Conservation (phyloP, 2,113 vertebrate species). For the Tupaia chinensis region DNA sequence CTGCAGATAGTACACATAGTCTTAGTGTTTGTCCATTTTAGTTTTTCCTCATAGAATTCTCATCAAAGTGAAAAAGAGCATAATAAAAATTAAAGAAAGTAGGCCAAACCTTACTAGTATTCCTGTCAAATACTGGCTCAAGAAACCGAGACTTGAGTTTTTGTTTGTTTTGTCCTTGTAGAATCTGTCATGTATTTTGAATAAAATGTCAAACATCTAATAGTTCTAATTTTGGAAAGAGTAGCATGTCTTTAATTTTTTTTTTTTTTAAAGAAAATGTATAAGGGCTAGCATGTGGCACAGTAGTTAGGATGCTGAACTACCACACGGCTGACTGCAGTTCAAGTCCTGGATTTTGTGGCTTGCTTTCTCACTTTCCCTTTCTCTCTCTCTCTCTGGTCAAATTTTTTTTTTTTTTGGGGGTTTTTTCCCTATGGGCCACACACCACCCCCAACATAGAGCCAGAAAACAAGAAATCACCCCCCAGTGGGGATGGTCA, state of each 20-base stretch:
- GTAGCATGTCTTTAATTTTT: not conserved
- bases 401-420: too few relatives aligned
- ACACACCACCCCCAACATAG: too few relatives aligned
- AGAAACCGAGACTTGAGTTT: not conserved
- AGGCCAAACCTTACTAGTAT: not conserved
- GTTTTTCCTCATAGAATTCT: not conserved
- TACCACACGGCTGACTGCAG: too few relatives aligned
- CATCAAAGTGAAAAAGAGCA: not conserved
- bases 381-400: too few relatives aligned
- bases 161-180: not conserved
- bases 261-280: not conserved
- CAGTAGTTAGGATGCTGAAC: too few relatives aligned
- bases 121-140: not conserved
- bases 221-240: not conserved
- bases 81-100: not conserved
- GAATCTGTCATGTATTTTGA: not conserved
- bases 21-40: not conserved
- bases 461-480: too few relatives aligned
- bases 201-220: not conserved
- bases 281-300: too few relatives aligned
- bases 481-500: too few relatives aligned
- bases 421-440: too few relatives aligned
- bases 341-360: too few relatives aligned
- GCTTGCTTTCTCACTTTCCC: too few relatives aligned
- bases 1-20: not conserved